phyloP scores from a whole-genome alignment of 37 sponge, comb jelly and placozoan species.

The Petrosia ficiformis region DNA sequence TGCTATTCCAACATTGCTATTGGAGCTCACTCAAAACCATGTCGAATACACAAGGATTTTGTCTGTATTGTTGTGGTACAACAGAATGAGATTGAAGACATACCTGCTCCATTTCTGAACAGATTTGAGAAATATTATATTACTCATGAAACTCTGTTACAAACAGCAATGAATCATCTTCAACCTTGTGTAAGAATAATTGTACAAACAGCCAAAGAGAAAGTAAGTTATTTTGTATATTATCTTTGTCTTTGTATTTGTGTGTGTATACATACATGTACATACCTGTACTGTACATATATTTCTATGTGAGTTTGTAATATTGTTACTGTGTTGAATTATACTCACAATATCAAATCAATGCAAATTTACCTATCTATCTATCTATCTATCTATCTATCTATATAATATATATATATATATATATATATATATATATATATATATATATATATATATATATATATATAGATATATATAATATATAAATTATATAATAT shows the following conservation, averaged over 20 bases:
- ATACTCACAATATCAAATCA: too few species aligned
- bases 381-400: too few species aligned
- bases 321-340: neutral
- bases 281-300: too few species aligned
- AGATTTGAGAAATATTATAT: conserved; percentile 86
- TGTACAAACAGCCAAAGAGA: conserved; percentile 39
- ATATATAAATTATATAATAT: too few species aligned
- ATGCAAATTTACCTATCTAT: too few species aligned
- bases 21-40: conserved; percentile 79
- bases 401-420: too few species aligned
- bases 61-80: conserved; percentile 80
- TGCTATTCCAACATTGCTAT: conserved; percentile 87
- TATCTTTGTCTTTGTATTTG: neutral
- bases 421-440: too few species aligned
- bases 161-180: conserved; percentile 53
- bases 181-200: conserved; percentile 64
- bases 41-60: conserved; percentile 69
- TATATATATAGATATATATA: too few species aligned
- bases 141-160: conserved; percentile 60
- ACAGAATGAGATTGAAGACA: conserved; percentile 56
- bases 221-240: conserved; percentile 33
- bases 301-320: too few species aligned
- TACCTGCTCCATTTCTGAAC: conserved; percentile 86
- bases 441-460: too few species aligned
- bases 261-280: neutral